Percentiles rank a stretch among this genome's conserved stretches.
These are phyloP conservation scores for Dolomedes plantarius DNA, from an alignment of 2,888 invertebrate genomes.

Conservation along the genomic window DNA sequence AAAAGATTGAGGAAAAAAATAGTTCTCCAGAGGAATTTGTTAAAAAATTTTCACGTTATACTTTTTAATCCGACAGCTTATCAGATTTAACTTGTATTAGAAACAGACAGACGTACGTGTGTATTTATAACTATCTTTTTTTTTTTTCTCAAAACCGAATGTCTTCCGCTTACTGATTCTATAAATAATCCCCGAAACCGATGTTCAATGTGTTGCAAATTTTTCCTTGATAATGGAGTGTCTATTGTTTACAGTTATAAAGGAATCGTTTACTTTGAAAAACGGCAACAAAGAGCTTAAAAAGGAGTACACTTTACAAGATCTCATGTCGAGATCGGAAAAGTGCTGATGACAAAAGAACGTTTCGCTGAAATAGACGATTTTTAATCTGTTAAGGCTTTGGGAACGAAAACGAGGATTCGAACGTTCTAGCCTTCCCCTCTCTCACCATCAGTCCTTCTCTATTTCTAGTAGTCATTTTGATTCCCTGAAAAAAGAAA, in stretches of 20 bases:
- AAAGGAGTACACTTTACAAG: background rate
- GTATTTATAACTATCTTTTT: too few relatives aligned
- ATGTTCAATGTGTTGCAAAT: background rate
- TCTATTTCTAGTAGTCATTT: constrained; percentile 59
- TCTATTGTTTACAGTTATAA: background rate
- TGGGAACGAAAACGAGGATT: constrained; percentile 53
- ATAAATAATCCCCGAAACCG: too few relatives aligned
- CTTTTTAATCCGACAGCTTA: too few relatives aligned
- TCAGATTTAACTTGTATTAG: too few relatives aligned
- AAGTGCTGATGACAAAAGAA: constrained; percentile 32
- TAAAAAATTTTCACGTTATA: too few relatives aligned
- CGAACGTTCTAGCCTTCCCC: constrained; percentile 27
- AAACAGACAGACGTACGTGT: too few relatives aligned
- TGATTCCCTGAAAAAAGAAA: constrained; percentile 43
- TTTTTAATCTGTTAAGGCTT: constrained; percentile 56
- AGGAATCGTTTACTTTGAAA: too few relatives aligned
- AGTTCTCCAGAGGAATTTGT: too few relatives aligned
- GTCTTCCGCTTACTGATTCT: too few relatives aligned
- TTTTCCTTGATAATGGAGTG: background rate
- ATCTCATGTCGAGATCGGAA: background rate
- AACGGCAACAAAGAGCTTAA: background rate
- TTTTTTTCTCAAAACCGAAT: too few relatives aligned
- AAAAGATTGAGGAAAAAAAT: too few relatives aligned
- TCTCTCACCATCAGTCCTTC: constrained; percentile 23
- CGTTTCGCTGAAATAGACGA: constrained; percentile 51